Evolutionary conservation across 2,888 invertebrate genomes (phyloP).

Genomic region (Phorcus lineatus): DNA sequence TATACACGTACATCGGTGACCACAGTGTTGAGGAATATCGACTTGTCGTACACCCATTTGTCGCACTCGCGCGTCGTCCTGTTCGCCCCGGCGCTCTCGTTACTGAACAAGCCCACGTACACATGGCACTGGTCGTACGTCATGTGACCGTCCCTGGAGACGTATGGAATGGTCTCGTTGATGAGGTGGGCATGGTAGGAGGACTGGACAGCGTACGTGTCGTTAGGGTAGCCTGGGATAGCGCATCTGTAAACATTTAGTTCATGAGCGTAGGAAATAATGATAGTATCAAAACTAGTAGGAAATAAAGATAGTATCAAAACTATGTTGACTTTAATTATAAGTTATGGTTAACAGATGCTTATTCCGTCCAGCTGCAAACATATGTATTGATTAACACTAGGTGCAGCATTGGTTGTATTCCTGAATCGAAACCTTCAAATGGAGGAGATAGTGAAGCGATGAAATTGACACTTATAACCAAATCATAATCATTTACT

Average conservation of each 20-base stretch:
- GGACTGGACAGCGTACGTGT: conserved; percentile 43
- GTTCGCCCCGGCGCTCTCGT: background rate
- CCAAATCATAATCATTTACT: too few relatives aligned
- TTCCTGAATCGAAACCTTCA: too few relatives aligned
- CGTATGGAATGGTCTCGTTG: conserved; percentile 38
- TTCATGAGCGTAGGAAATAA: too few relatives aligned
- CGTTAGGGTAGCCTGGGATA: conserved; percentile 44
- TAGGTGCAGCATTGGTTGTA: too few relatives aligned
- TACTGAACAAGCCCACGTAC: conserved; percentile 3
- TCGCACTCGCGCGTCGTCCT: conserved; percentile 18
- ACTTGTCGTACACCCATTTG: conserved; percentile 38
- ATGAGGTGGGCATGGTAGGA: conserved; percentile 35
- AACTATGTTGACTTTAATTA: too few relatives aligned
- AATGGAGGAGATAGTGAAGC: too few relatives aligned
- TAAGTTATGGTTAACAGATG: too few relatives aligned
- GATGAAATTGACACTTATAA: too few relatives aligned
- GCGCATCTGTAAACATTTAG: conserved; percentile 37
- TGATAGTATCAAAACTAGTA: too few relatives aligned
- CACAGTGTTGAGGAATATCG: conserved; percentile 29
- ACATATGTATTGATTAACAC: too few relatives aligned
- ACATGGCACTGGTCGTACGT: background rate
- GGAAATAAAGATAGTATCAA: too few relatives aligned
- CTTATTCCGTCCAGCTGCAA: too few relatives aligned
- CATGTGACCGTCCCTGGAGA: conserved; percentile 7
- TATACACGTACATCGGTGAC: conserved; percentile 26